These are phyloP conservation scores for Dendrolimus kikuchii DNA, from an alignment of 1,140 invertebrate genomes.

Conservation along the genomic window DNA sequence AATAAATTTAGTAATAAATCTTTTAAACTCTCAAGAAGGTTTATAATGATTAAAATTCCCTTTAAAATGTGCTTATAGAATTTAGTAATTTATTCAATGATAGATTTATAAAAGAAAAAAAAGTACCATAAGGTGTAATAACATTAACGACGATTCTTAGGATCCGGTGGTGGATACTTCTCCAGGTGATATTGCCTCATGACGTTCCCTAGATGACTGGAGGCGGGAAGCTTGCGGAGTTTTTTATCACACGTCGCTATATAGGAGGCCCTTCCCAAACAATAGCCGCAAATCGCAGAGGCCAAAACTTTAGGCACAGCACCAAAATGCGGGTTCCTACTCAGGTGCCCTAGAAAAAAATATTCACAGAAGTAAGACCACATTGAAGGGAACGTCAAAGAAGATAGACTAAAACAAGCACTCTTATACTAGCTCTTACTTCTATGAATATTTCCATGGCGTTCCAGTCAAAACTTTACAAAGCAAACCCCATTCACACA, in stretches of 20 bases:
- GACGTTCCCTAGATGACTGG: conserved; percentile 41
- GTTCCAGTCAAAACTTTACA: conserved; percentile 18
- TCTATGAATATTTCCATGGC: conserved; percentile 56
- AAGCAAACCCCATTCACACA: not conserved
- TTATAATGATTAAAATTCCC: too few species aligned
- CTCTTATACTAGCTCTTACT: conserved; percentile 40
- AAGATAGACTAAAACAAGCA: conserved; percentile 11
- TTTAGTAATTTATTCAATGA: not conserved
- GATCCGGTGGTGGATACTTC: conserved; percentile 19
- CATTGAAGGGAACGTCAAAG: conserved; percentile 28
- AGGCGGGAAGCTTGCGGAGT: conserved; percentile 31
- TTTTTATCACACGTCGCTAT: conserved; percentile 33
- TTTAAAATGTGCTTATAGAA: too few species aligned
- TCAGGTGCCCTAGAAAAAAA: conserved; percentile 57
- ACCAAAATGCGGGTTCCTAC: conserved; percentile 40
- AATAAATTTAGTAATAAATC: too few species aligned
- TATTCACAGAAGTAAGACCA: conserved; percentile 63
- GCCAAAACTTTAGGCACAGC: conserved; percentile 38
- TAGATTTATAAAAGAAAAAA: not conserved
- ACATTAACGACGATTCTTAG: not conserved
- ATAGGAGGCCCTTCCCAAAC: conserved; percentile 38
- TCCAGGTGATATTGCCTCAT: conserved; percentile 40
- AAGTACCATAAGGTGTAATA: not conserved
- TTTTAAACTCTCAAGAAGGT: too few species aligned
- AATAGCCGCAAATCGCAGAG: conserved; percentile 36